Conservation (phyloP, 2,797 vertebrate species). For the Microhierax caerulescens region DNA sequence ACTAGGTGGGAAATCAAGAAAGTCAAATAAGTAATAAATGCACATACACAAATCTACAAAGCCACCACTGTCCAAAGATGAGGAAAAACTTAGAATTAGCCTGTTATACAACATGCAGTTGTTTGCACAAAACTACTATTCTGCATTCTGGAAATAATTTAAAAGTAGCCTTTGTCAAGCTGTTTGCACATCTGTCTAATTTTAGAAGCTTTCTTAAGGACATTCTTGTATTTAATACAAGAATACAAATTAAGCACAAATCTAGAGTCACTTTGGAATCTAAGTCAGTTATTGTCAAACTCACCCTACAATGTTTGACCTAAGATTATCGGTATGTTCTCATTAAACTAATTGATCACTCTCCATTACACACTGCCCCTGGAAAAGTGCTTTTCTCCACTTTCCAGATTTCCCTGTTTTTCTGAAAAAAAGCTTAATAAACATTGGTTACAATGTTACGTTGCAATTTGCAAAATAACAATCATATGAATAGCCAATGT, state of each 20-base stretch:
- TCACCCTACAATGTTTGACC: not conserved
- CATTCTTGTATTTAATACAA: not conserved
- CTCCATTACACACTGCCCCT: not conserved
- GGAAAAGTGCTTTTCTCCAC: not conserved
- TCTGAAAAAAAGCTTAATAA: not conserved
- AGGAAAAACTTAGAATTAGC: not conserved
- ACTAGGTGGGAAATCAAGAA: not conserved
- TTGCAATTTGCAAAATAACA: not conserved
- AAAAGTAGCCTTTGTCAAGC: conserved; percentile 28
- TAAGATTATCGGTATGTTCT: not conserved
- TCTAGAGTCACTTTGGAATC: not conserved
- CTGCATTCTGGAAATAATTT: conserved; percentile 23
- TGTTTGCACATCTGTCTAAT: conserved; percentile 31
- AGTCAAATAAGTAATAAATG: not conserved
- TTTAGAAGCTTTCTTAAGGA: not conserved
- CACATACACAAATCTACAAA: not conserved
- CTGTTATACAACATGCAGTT: not conserved
- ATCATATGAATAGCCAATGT: not conserved
- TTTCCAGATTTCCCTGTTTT: not conserved
- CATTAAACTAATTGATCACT: not conserved
- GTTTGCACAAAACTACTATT: not conserved
- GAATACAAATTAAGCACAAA: not conserved
- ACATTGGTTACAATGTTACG: not conserved
- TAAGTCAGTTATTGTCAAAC: not conserved
- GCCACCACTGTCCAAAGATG: not conserved